Evolutionary conservation across 1,140 invertebrate genomes (phyloP).

Genomic region (Conus ventricosus): DNA sequence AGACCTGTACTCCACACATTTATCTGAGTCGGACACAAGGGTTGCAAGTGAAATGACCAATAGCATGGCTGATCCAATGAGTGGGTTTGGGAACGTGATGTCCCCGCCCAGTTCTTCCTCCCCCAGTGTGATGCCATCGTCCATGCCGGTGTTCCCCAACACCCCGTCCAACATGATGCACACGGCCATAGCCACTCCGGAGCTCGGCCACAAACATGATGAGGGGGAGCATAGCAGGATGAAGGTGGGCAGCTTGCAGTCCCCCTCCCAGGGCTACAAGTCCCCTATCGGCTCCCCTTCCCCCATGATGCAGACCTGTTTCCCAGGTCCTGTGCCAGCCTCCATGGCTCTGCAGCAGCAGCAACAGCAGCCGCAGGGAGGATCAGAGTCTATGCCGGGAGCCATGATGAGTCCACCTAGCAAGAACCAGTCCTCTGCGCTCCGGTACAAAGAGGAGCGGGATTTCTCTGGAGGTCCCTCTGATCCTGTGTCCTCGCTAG

Average conservation of each 20-base stretch:
- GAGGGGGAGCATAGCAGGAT: slow-evolving; percentile 17
- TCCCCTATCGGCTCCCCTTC: slow-evolving; percentile 22
- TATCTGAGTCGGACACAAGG: neutral
- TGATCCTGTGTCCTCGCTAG: neutral
- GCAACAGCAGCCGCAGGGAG: neutral
- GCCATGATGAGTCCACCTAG: neutral
- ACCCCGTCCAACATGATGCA: slow-evolving; percentile 29
- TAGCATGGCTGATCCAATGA: slow-evolving; percentile 42
- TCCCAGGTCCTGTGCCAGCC: slow-evolving; percentile 23
- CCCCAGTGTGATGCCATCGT: slow-evolving; percentile 22
- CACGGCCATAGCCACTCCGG: neutral
- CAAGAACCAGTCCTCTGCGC: neutral
- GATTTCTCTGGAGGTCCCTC: slow-evolving; percentile 7
- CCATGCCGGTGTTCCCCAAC: slow-evolving; percentile 32
- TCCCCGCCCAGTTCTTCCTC: slow-evolving; percentile 17
- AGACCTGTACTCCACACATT: slow-evolving; percentile 17
- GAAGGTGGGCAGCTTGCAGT: slow-evolving; percentile 16
- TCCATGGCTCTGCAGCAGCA: neutral
- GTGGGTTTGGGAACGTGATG: slow-evolving; percentile 51
- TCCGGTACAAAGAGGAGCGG: neutral
- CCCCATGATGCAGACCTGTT: slow-evolving; percentile 24
- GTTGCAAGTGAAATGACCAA: neutral
- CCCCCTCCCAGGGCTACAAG: slow-evolving; percentile 10
- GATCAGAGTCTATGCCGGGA: neutral
- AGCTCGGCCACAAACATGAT: neutral